Evolutionary conservation across 2,797 vertebrate species (phyloP).

Genomic region (Meda fulgida): DNA sequence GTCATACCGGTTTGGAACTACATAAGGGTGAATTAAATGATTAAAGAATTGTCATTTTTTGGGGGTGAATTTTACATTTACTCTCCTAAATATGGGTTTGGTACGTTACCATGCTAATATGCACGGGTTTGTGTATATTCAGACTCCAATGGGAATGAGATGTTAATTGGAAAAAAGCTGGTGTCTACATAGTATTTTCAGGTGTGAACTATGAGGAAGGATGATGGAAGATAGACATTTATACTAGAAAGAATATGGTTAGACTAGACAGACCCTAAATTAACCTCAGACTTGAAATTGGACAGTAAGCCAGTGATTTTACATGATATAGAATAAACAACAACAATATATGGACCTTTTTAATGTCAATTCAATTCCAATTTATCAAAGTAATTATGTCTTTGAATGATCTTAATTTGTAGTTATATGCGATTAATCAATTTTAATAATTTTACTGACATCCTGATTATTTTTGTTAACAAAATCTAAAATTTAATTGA

Average conservation of each 20-base stretch:
- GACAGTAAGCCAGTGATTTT: neutral
- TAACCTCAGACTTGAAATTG: neutral
- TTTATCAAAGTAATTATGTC: neutral
- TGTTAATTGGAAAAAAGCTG: conserved; percentile 83
- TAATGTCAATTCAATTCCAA: neutral
- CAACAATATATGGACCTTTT: neutral
- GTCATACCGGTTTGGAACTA: neutral
- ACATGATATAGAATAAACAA: neutral
- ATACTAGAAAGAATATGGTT: conserved; percentile 50
- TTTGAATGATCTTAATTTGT: neutral
- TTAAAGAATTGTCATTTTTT: neutral
- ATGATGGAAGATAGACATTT: conserved; percentile 71
- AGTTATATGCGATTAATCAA: neutral
- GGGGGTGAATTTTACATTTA: neutral
- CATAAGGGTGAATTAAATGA: neutral
- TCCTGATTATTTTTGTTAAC: neutral
- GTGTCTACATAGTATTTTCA: conserved; percentile 81
- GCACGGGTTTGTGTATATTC: conserved; percentile 16
- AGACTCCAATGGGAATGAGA: conserved; percentile 73
- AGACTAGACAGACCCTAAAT: conserved; percentile 32
- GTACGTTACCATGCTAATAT: conserved; percentile 18
- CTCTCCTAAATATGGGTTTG: neutral
- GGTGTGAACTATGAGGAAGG: conserved; percentile 83
- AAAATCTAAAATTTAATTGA: neutral
- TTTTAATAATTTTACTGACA: neutral